Conservation (phyloP, 2,888 invertebrate species). For the Orchesellides sinensis region DNA sequence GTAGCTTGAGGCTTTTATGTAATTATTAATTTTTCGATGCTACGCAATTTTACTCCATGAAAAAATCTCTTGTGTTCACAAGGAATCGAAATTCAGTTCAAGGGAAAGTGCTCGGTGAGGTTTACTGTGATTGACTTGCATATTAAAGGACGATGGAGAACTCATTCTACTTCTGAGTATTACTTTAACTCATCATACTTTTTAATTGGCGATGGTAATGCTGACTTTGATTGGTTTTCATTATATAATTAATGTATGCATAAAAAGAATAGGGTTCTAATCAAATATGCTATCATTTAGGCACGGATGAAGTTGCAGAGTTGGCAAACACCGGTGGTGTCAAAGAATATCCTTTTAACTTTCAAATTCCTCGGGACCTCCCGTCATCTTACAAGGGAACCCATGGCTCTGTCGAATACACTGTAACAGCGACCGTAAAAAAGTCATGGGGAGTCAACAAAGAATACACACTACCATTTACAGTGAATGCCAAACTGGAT, state of each 20-base stretch:
- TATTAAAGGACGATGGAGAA: constrained; percentile 36
- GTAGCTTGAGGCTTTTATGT: not conserved
- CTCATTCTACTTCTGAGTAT: constrained; percentile 25
- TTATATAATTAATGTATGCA: not conserved
- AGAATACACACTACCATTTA: constrained; percentile 43
- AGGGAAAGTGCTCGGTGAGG: constrained; percentile 56
- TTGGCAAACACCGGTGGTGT: constrained; percentile 40
- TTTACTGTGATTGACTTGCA: constrained; percentile 62
- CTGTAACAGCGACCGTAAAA: constrained; percentile 52
- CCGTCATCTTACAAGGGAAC: constrained; percentile 64
- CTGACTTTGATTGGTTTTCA: too few species aligned
- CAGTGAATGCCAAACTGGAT: constrained; percentile 56
- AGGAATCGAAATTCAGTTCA: constrained; percentile 62
- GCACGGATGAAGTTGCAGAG: constrained; percentile 42
- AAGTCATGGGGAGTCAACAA: constrained; percentile 58
- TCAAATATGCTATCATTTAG: too few species aligned
- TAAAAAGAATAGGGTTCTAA: constrained; percentile 1
- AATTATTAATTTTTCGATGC: too few species aligned
- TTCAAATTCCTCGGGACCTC: constrained; percentile 47
- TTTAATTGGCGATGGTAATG: constrained; percentile 57
- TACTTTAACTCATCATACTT: constrained; percentile 60
- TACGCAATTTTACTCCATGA: too few species aligned
- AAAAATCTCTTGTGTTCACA: too few species aligned
- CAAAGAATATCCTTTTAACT: constrained; percentile 55
- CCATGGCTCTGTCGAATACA: constrained; percentile 60